phyloP scores from a whole-genome alignment of 2,797 vertebrate genomes.

The Podarcis lilfordi region DNA sequence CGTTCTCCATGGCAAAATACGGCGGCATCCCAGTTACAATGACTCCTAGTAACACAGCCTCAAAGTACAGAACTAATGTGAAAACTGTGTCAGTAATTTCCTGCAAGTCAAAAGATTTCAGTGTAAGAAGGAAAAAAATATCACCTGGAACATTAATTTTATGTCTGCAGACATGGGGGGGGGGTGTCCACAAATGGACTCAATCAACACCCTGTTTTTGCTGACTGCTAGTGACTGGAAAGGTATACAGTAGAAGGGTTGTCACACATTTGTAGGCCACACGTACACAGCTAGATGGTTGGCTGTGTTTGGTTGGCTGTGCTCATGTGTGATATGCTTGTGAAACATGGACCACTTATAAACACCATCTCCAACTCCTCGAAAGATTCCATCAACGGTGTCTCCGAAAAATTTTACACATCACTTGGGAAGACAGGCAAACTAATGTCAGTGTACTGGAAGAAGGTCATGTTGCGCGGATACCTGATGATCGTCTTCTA shows the following conservation, averaged over 20 bases:
- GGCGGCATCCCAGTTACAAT: conserved; percentile 91
- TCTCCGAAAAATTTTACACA: too few species aligned
- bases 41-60: conserved; percentile 78
- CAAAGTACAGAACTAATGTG: conserved; percentile 79
- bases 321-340: not conserved
- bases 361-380: too few species aligned
- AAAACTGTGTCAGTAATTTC: conserved; percentile 78
- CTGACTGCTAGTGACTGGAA: not conserved
- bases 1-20: conserved; percentile 96
- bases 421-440: too few species aligned
- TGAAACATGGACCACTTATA: too few species aligned
- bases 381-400: too few species aligned
- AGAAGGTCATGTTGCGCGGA: too few species aligned
- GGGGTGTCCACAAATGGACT: not conserved
- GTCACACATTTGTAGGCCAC: not conserved
- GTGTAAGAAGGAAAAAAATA: not conserved
- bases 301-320: not conserved
- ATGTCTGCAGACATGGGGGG: not conserved
- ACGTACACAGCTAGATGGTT: not conserved
- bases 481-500: too few species aligned
- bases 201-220: not conserved
- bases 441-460: too few species aligned
- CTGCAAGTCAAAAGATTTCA: conserved; percentile 59
- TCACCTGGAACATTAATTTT: not conserved
- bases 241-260: not conserved